A percentile compares a stretch with the other conserved stretches of the same genome.
phyloP scores from a whole-genome alignment of 2,113 vertebrate genomes.

The Suricata suricatta region DNA sequence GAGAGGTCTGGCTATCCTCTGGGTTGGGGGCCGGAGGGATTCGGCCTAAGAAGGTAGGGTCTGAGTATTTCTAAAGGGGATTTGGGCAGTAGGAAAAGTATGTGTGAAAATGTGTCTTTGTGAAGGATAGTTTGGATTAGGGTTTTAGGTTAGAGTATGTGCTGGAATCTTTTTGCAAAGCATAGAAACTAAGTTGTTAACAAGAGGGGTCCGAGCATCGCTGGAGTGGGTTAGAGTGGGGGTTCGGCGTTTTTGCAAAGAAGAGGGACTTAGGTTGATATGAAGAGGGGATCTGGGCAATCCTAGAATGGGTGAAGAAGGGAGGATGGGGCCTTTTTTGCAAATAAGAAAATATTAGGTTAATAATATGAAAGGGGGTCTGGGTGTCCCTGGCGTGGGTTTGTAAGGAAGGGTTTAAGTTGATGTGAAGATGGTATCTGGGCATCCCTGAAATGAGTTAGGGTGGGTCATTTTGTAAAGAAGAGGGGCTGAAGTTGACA shows the following conservation, averaged over 20 bases:
- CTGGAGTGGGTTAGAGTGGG: not conserved
- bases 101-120: not conserved
- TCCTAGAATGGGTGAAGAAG: not conserved
- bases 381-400: not conserved
- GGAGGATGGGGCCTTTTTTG: not conserved
- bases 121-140: not conserved
- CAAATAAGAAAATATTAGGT: not conserved
- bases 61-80: not conserved
- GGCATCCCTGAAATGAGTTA: not conserved
- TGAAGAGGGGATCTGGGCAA: not conserved
- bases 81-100: not conserved
- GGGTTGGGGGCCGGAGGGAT: not conserved
- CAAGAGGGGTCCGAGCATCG: not conserved
- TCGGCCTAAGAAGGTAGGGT: not conserved
- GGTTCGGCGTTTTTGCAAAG: not conserved
- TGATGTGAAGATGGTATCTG: not conserved
- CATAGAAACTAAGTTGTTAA: not conserved
- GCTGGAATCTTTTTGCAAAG: not conserved
- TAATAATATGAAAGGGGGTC: not conserved
- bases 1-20: not conserved
- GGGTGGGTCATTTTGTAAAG: not conserved
- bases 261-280: not conserved
- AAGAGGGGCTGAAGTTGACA: not conserved
- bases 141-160: not conserved
- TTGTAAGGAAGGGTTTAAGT: not conserved